Base-by-base conservation (phyloP, 2,797 vertebrate species). In the Macroramphosus scolopax region DNA sequence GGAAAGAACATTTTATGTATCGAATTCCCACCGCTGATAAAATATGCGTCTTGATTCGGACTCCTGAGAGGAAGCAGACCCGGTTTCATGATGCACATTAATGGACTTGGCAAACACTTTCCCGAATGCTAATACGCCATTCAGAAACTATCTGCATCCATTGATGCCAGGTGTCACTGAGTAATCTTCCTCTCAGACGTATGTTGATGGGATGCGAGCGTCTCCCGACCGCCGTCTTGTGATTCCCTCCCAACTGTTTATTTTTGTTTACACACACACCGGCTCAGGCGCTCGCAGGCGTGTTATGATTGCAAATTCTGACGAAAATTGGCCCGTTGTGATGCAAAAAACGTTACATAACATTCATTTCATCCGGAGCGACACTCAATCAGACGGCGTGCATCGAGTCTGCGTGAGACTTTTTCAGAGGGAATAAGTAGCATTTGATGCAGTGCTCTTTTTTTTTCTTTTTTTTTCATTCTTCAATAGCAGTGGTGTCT, bases 41-140 rank as follows among this genome's bases (percentile, higher is more conserved):
- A 69, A 59, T 68, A 77, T 72, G 49, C 16, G 1, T 68, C 30
- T 69, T 41, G 37, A 56, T 58, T 66, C 38, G 1, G 7, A 41
- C 63, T 56, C 17, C 1, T 34, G 20, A 22, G 20, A 22, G 67
- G 40, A 67, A 39, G 11, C 60, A 44, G 43, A 16, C n/a, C 1
- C 2, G 17, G 58, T 67, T 51, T 50, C 30, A 73, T 51, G n/a
- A 37, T 67, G 66, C 48, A 65, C 15, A 37, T 29, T 52, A 39
- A 56, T 26, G 37, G 43, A 50, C 15, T 3, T 22, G 20, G 3
- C 3, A 22, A 22, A 3, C 3, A 22, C n/a, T n/a, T n/a, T 22
- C 20, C 20, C 3, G 51, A 62, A 72, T 52, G 29, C 17, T 40
- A 46, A 51, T 13, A 14, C 29, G 22, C 29, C 1, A 46, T 65